Evolutionary conservation across 2,797 vertebrate species (phyloP), one percentile per base, ranked within the genome.

Genomic region (Tadarida brasiliensis): DNA sequence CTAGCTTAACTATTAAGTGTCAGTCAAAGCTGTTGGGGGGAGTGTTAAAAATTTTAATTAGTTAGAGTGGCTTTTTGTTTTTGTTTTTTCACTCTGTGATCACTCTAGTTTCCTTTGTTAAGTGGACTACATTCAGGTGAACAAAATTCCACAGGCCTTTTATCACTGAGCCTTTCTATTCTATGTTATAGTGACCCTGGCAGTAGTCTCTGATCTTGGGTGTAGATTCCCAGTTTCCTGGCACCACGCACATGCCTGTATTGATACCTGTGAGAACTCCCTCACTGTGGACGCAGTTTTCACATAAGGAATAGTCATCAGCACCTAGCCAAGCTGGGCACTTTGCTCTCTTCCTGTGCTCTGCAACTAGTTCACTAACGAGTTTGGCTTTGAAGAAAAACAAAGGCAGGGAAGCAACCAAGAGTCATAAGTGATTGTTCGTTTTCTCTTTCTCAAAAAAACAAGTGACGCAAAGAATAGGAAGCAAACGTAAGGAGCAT

Each of bases 1-100:
- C 94, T 95, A 95, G 97, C 98, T 98, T 98, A 98, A 98, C 98
- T 98, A 97, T 96, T 97, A 97, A 98, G 97, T 98, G 98, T 98
- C 99, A 98, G 96, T 99, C 98, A 99, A 97, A 96, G 74, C 90
- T 96, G 94, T 97, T 98, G 94, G 84, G 88, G 95, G 65, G 30
- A 65, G 81, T 83, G 96, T 96, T 78, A 94, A 90, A 90, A 95
- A 97, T 98, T 98, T 98, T 98, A 98, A 98, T 98, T 98, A 98
- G 96, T 96, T 97, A 97, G 93, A 4, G 1, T 56, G 57, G 20
- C 30, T 49, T 71, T 44, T 54, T 44, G 22, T 91, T 63, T 84
- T 67, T 51, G 10, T 59, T 51, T 61, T 90, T 56, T 35, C 93
- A 96, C 89, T 82, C 95, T 97, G 87, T 91, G 89, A 97, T 97